Percentiles rank a stretch among this genome's conserved stretches.
Evolutionary conservation across 2,113 vertebrate species (phyloP).

Genomic region (Petromus typicus): DNA sequence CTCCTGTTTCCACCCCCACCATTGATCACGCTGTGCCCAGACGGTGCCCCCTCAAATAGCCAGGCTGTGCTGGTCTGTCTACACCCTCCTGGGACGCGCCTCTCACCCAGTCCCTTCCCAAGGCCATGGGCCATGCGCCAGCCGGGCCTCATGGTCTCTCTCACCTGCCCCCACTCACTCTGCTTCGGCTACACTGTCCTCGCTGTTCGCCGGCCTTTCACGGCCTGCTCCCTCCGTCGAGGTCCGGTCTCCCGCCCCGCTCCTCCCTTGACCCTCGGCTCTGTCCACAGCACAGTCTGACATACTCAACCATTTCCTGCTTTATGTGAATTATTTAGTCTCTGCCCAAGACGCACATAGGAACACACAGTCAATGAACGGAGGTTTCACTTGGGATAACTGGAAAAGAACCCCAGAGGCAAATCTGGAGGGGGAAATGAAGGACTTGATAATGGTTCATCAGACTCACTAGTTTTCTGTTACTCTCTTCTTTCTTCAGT

Average conservation of each 20-base stretch:
- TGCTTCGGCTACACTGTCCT: not conserved
- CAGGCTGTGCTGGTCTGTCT: not conserved
- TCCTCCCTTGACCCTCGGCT: not conserved
- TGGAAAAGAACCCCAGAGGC: not conserved
- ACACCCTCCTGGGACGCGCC: not conserved
- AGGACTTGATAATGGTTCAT: too few relatives aligned
- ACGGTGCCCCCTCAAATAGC: not conserved
- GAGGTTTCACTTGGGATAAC: not conserved
- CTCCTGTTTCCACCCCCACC: not conserved
- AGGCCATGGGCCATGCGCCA: not conserved
- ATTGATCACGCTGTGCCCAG: not conserved
- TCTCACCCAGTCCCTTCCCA: not conserved
- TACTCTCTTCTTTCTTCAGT: not conserved
- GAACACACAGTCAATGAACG: not conserved
- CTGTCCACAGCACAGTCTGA: not conserved
- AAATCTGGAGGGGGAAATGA: not conserved
- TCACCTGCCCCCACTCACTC: not conserved
- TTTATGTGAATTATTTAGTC: not conserved
- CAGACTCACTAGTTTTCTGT: not conserved
- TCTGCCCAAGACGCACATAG: not conserved
- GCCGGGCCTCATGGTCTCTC: not conserved
- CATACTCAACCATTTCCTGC: not conserved
- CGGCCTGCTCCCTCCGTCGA: not conserved
- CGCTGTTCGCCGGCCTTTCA: not conserved
- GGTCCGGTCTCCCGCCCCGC: not conserved